Base-by-base conservation (phyloP, 2,888 invertebrate species). In the Incurvaria masculella region DNA sequence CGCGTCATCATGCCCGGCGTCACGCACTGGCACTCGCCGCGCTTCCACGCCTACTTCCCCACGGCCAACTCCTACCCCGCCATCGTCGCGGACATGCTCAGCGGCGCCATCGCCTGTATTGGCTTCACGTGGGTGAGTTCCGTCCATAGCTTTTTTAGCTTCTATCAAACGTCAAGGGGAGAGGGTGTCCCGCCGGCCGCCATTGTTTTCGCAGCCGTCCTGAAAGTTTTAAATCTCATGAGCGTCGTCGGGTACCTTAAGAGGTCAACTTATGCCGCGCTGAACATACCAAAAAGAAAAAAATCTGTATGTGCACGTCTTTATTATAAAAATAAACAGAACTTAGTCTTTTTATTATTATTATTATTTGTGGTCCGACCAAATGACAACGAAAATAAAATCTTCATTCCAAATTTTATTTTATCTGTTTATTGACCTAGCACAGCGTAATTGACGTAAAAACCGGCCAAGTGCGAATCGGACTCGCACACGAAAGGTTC, bases 1-100 rank as follows among this genome's bases (percentile, higher is more conserved):
- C 81, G 88, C 47, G 91, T 97, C 48, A 92, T 99, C 55, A 97
- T 98, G 97, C 97, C 97, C 0, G 98, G 98, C 44, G 94, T 96
- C 48, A 97, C 97, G 1, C 97, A 97, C 64, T 97, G 97, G 97
- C 94, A 96, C 67, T 94, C 93, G 47, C 97, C 97, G 6, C 85
- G 89, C 62, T 97, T 97, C 76, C 94, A 95, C 70, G 97, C 96
- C 4, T 97, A 97, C 73, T 95, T 93, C 70, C 94, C 94, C 17
- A 93, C 94, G 0, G 95, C 90, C 21, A 93, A 93, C 71, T 95
- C 95, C 0, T 97, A 94, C 70, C 92, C 97, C 0, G 87, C 94
- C 10, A 94, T 97, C 57, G 91, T 94, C 10, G 97, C 94, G 4
- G 97, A 97, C 62, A 97, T 97, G 86, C 75, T 97, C 33, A 93